phyloP scores from a whole-genome alignment of 1,140 invertebrate genomes.

The Pachypsylla venusta region DNA sequence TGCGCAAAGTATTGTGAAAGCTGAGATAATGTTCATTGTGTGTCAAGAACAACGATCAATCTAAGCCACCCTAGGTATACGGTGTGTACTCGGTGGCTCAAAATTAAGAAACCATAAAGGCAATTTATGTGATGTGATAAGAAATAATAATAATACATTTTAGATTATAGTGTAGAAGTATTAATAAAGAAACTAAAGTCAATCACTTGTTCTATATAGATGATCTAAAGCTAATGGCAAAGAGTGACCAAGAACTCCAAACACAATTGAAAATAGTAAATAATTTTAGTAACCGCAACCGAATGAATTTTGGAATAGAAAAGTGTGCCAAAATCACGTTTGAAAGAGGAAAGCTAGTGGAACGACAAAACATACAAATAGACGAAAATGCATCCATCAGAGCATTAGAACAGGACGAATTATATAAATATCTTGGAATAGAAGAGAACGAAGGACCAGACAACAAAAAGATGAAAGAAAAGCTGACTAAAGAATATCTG shows the following conservation, averaged over 20 bases:
- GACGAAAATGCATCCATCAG: slow-evolving; percentile 1
- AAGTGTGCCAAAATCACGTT: slow-evolving; percentile 7
- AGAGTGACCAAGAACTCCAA: background rate
- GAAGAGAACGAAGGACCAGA: background rate
- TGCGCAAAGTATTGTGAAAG: too few relatives aligned
- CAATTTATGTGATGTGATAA: too few relatives aligned
- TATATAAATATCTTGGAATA: slow-evolving; percentile 9
- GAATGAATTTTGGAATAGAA: slow-evolving; percentile 1
- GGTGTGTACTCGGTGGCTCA: too few relatives aligned
- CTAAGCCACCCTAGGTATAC: too few relatives aligned
- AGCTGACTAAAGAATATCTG: slow-evolving; percentile 1
- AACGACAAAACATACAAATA: background rate
- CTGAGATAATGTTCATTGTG: too few relatives aligned
- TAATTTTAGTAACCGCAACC: background rate
- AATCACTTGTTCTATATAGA: slow-evolving; percentile 6
- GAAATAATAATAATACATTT: too few relatives aligned
- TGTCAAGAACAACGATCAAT: too few relatives aligned
- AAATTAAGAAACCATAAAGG: too few relatives aligned
- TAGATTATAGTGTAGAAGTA: too few relatives aligned
- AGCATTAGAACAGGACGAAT: background rate
- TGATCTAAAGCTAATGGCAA: background rate
- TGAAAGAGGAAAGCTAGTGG: background rate
- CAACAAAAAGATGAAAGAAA: slow-evolving; percentile 10
- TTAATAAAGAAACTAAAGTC: too few relatives aligned
- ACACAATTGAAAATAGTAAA: background rate